Conservation (phyloP, 2,888 invertebrate genomes). For the Heterodera filipjevi region DNA sequence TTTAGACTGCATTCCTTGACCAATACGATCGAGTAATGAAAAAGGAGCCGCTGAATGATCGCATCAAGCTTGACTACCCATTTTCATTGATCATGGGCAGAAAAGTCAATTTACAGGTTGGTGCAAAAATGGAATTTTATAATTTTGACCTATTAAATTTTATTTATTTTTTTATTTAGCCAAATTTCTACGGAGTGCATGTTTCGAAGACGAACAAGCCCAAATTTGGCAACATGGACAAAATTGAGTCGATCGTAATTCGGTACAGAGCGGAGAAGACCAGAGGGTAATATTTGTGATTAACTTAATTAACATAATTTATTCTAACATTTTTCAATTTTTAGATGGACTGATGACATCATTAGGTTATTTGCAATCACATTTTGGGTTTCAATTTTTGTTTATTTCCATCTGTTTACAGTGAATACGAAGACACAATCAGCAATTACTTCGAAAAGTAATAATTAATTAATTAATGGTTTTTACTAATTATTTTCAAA, state of each 20-base stretch:
- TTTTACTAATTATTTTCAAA: conserved; percentile 35
- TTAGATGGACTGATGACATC: conserved; percentile 20
- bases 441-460: conserved; percentile 55
- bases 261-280: conserved; percentile 54
- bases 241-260: conserved; percentile 48
- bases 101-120: conserved; percentile 54
- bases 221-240: conserved; percentile 42
- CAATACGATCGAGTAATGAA: conserved; percentile 39
- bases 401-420: neutral
- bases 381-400: neutral
- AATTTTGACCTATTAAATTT: neutral
- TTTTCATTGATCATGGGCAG: conserved; percentile 53
- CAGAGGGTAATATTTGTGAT: conserved; percentile 46
- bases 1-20: conserved; percentile 52
- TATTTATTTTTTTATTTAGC: conserved; percentile 36
- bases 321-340: neutral
- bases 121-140: neutral
- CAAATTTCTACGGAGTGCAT: conserved; percentile 59
- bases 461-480: neutral
- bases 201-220: conserved; percentile 29
- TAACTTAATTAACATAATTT: neutral
- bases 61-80: conserved; percentile 56
- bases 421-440: conserved; percentile 52
- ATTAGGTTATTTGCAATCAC: neutral
- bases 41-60: conserved; percentile 41